Evolutionary conservation across 1,140 invertebrate species (phyloP).

Genomic region (Physella acuta): DNA sequence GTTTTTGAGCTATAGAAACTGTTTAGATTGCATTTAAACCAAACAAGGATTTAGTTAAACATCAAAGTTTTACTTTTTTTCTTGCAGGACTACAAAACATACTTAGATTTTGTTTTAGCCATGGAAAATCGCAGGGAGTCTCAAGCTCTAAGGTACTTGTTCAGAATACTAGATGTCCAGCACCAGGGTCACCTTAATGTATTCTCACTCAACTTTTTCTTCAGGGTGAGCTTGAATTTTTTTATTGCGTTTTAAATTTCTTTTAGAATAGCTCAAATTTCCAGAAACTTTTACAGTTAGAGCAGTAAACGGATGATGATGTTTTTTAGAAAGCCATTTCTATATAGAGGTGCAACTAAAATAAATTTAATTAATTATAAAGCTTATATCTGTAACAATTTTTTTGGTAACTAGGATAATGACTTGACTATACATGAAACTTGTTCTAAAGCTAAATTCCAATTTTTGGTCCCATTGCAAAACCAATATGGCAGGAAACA

Average conservation of each 20-base stretch:
- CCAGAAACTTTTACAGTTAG: neutral
- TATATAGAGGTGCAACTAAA: neutral
- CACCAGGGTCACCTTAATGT: constrained; percentile 84
- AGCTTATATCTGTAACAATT: too few relatives aligned
- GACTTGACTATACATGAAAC: too few relatives aligned
- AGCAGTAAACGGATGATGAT: too few relatives aligned
- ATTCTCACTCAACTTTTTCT: constrained; percentile 91
- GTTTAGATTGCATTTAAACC: neutral
- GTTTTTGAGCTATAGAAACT: neutral
- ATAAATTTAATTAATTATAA: neutral
- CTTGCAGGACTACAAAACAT: constrained; percentile 87
- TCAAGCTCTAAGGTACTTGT: constrained; percentile 87
- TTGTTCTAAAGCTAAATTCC: too few relatives aligned
- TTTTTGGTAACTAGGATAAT: too few relatives aligned
- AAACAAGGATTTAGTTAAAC: too few relatives aligned
- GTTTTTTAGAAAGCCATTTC: neutral
- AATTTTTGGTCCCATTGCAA: too few relatives aligned
- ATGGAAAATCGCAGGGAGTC: constrained; percentile 90
- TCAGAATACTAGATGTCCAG: constrained; percentile 88
- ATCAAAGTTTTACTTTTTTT: neutral
- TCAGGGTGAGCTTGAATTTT: constrained; percentile 67
- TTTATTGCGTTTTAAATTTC: too few relatives aligned
- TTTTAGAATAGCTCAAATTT: neutral
- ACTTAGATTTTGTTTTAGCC: constrained; percentile 90
- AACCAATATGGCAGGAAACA: too few relatives aligned